Percentiles rank a stretch among this genome's conserved stretches.
Conservation (phyloP, 2,888 invertebrate genomes). For the Eupithecia pulchellata region DNA sequence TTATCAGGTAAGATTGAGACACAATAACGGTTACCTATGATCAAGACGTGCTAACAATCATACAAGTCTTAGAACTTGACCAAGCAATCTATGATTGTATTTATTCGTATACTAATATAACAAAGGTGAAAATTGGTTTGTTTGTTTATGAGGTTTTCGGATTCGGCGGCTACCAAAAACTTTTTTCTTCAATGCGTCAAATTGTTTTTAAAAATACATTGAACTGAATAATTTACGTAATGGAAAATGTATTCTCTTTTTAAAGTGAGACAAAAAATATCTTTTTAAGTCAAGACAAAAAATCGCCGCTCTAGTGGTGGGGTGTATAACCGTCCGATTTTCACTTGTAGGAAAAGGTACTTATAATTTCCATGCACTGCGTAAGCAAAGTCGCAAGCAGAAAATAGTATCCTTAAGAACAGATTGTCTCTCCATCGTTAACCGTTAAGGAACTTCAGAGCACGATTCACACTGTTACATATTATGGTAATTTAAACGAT, state of each 20-base stretch:
- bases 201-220: background rate
- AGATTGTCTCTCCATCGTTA: background rate
- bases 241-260: background rate
- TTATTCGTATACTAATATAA: background rate
- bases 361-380: too few relatives aligned
- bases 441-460: slow-evolving; percentile 1
- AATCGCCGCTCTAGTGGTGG: too few relatives aligned
- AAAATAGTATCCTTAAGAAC: background rate
- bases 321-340: background rate
- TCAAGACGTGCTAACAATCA: background rate
- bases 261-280: too few relatives aligned
- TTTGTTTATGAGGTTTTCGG: background rate
- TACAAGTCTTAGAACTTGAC: background rate
- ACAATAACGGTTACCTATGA: slow-evolving; percentile 14
- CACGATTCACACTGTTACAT: slow-evolving; percentile 8
- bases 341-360: too few relatives aligned
- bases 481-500: slow-evolving; percentile 11
- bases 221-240: background rate
- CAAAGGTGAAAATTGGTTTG: background rate
- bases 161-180: background rate
- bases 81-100: background rate
- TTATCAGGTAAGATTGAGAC: slow-evolving; percentile 10
- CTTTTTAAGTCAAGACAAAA: background rate
- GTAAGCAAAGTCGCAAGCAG: background rate
- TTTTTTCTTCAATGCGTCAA: background rate